Percentiles rank a stretch among this genome's conserved stretches.
phyloP scores from a whole-genome alignment of 2,113 vertebrate genomes.

The Dasypus novemcinctus region DNA sequence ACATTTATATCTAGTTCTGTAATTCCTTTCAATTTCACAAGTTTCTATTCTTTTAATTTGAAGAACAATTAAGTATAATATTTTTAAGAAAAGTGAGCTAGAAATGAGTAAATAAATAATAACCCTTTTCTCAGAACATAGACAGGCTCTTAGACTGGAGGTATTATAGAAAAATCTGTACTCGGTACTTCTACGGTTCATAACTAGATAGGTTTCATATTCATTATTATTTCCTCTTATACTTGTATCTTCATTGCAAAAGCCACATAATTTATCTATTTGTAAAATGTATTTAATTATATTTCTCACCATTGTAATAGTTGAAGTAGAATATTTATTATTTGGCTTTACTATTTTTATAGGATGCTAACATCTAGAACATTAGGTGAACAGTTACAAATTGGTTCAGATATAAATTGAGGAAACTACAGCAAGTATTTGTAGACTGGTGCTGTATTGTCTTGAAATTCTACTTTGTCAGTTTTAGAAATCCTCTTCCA shows the following conservation, averaged over 20 bases:
- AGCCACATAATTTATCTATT: neutral
- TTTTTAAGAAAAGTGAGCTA: neutral
- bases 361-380: neutral
- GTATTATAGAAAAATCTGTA: neutral
- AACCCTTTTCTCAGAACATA: neutral
- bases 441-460: constrained; percentile 57
- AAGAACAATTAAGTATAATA: constrained; percentile 26
- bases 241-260: neutral
- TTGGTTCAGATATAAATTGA: constrained; percentile 56
- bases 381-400: neutral
- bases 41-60: neutral
- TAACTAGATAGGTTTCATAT: neutral
- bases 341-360: constrained; percentile 9
- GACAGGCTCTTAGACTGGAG: neutral
- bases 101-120: neutral
- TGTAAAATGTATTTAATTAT: neutral
- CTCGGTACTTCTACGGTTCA: neutral
- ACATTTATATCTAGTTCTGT: neutral
- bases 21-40: neutral
- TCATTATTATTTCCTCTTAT: neutral
- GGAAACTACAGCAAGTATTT: constrained; percentile 65
- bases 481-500: constrained; percentile 32
- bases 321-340: neutral
- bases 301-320: neutral
- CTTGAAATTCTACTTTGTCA: constrained; percentile 36